Conservation (phyloP, 2,888 invertebrate genomes). For the Cremastinae sp. region DNA sequence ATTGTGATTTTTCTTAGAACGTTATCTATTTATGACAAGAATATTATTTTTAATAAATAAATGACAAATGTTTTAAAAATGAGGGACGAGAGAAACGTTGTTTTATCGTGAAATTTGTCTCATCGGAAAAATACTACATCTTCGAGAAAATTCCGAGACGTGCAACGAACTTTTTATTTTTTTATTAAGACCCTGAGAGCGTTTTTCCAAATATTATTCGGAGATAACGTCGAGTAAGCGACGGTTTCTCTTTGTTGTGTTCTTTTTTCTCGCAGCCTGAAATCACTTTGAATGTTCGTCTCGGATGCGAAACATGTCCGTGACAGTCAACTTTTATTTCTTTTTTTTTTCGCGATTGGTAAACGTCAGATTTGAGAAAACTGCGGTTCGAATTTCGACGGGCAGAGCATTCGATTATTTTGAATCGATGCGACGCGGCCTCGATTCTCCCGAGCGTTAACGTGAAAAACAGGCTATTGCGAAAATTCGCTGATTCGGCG, state of each 20-base stretch:
- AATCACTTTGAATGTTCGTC: conserved; percentile 3
- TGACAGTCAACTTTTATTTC: conserved; percentile 35
- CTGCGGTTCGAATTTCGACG: conserved; percentile 30
- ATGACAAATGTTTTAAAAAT: conserved; percentile 28
- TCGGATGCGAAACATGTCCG: neutral
- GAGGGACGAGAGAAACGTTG: neutral
- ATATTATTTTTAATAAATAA: conserved; percentile 72
- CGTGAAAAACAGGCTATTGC: conserved; percentile 50
- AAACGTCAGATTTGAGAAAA: conserved; percentile 47
- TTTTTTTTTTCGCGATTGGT: conserved; percentile 24
- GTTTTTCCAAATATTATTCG: conserved; percentile 6
- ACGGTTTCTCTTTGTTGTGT: neutral
- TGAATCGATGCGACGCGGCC: conserved; percentile 38
- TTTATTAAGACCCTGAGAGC: conserved; percentile 17
- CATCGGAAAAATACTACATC: too few species aligned
- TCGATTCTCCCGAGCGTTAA: conserved; percentile 5
- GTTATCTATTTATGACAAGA: conserved; percentile 65
- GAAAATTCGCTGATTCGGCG: conserved; percentile 70
- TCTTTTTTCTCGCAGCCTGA: neutral
- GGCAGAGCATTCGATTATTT: conserved; percentile 46
- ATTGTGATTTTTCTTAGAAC: conserved; percentile 67
- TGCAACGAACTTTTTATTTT: neutral
- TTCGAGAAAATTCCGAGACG: too few species aligned
- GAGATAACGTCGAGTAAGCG: conserved; percentile 25
- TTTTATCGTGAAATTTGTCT: too few species aligned